Base-by-base conservation (phyloP, 2,888 invertebrate species). In the Bhutanitis thaidina region DNA sequence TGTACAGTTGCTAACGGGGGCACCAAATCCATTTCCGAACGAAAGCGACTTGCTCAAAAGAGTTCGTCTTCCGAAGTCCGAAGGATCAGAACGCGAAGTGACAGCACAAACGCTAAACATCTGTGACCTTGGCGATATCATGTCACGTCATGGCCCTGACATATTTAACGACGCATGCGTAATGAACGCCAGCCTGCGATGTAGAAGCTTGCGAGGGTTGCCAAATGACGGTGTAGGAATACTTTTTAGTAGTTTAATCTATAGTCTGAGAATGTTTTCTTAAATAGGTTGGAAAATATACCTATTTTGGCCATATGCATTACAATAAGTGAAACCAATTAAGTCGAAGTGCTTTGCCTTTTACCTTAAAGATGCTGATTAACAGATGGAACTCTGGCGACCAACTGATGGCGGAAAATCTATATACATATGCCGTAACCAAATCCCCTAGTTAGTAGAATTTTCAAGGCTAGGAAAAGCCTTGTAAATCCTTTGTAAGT, bases 131-230 rank as follows among this genome's bases (percentile, higher is more conserved):
- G 87, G 70, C 44, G 53, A 50, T 34, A 45, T 46, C 47, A 54
- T 61, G 64, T 55, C 77, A 66, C 77, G 79, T 74, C 80, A 64
- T 63, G 82, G 73, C 86, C 88, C 73, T 87, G 88, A 86, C 88
- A 86, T 58, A 77, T 53, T 72, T 86, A 57, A 35, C 41, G 40
- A 55, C 81, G 75, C 87, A 83, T 86, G 88, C 88, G 87, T 65
- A 15, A 4, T 52, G 27, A 7, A 3, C n/a, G 29, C 40, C 7
- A 27, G 10, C 40, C 37, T 51, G 49, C 27, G 44, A 36, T 40
- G 38, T 46, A 48, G 29, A 8, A 14, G n/a, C 13, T 32, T n/a
- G 20, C 13, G 20, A 35, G 51, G 45, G 45, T 55, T 81, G 83
- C 80, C 85, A 80, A 86, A 75, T 62, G 63, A 8, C 10, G 9